phyloP scores from a whole-genome alignment of 1,140 invertebrate genomes.

The Galendromus occidentalis region DNA sequence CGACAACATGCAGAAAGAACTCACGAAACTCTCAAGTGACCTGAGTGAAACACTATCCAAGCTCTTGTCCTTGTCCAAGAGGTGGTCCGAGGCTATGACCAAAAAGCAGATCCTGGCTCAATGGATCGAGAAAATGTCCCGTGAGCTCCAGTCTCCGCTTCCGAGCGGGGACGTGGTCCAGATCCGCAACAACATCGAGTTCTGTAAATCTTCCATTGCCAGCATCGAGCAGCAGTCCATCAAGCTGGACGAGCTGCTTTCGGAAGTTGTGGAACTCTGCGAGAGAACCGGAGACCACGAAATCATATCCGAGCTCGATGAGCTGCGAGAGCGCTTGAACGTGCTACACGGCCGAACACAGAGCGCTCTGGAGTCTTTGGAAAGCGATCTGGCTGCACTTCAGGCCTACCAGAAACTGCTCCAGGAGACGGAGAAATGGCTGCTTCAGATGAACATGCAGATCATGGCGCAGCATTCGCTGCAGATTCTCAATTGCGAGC shows the following conservation, averaged over 20 bases:
- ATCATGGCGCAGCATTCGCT: constrained; percentile 87
- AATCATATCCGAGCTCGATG: constrained; percentile 20
- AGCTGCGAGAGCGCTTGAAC: constrained; percentile 12
- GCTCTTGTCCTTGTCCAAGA: neutral
- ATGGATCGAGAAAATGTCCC: neutral
- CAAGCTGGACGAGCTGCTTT: neutral
- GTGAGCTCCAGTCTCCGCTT: neutral
- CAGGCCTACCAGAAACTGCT: constrained; percentile 64
- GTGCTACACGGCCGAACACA: constrained; percentile 12
- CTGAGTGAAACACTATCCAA: constrained; percentile 12
- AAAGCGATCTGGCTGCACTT: constrained; percentile 55
- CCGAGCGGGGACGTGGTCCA: neutral
- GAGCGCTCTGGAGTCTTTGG: constrained; percentile 24
- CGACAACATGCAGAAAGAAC: neutral
- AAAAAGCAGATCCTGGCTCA: neutral
- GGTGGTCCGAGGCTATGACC: neutral
- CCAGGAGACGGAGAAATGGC: constrained; percentile 86
- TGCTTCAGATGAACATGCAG: constrained; percentile 79
- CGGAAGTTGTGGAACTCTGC: neutral
- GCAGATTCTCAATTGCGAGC: constrained; percentile 64
- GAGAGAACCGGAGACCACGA: constrained; percentile 14
- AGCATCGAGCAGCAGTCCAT: constrained; percentile 3
- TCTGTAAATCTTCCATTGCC: neutral
- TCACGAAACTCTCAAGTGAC: neutral
- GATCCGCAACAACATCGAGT: neutral